A percentile compares a stretch with the other conserved stretches of the same genome.
phyloP scores from a whole-genome alignment of 2,113 vertebrate species.

The Sinosuthora webbiana region DNA sequence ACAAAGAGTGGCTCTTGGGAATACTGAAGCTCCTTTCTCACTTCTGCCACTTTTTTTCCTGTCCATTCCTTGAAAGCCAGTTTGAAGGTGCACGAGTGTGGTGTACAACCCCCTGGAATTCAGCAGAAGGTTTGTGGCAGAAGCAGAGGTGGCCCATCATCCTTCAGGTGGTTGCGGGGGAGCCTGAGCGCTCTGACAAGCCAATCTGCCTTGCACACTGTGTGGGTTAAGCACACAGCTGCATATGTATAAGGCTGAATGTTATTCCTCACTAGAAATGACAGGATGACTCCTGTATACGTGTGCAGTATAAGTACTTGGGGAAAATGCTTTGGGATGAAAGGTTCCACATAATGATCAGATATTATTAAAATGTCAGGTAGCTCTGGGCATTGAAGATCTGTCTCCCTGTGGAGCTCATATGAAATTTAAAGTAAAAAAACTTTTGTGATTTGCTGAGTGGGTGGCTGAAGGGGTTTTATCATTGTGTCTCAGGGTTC shows the following conservation, averaged over 20 bases:
- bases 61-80: not conserved
- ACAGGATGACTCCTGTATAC: not conserved
- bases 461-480: slow-evolving; percentile 53
- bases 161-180: not conserved
- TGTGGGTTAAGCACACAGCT: slow-evolving; percentile 34
- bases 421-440: slow-evolving; percentile 38
- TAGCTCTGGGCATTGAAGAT: slow-evolving; percentile 39
- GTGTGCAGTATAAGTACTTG: not conserved
- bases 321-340: slow-evolving; percentile 32
- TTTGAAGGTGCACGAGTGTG: accelerated
- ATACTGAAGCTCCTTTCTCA: not conserved
- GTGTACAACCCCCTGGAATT: not conserved
- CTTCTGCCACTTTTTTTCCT: not conserved
- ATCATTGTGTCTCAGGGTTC: slow-evolving; percentile 4
- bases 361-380: slow-evolving; percentile 52
- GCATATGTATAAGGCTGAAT: slow-evolving; percentile 22
- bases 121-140: not conserved
- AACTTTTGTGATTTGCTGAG: slow-evolving; percentile 42
- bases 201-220: not conserved
- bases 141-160: slow-evolving; percentile 4
- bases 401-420: not conserved
- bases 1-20: not conserved
- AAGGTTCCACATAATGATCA: slow-evolving; percentile 29
- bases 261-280: not conserved
- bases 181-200: slow-evolving; percentile 33